A percentile compares a stretch with the other conserved stretches of the same genome.
phyloP scores from a whole-genome alignment of 92 coral and sea anemone genomes.

The Chrysogorgia sp. region DNA sequence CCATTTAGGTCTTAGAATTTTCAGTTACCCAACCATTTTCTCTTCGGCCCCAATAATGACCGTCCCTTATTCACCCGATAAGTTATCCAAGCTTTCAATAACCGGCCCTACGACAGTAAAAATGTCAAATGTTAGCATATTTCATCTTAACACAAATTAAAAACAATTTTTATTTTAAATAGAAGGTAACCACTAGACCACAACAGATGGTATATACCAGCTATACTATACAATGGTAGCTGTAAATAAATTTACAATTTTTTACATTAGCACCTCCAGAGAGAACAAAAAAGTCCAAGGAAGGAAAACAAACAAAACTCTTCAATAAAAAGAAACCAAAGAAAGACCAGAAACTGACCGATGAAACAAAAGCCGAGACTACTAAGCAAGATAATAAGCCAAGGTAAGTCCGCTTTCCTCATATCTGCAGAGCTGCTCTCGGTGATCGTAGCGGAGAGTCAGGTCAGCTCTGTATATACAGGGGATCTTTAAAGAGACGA shows the following conservation, averaged over 20 bases:
- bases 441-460: constrained; percentile 23
- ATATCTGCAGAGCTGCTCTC: too few species aligned
- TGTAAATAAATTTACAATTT: neutral
- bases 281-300: constrained; percentile 62
- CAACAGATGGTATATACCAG: neutral
- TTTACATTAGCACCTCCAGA: constrained; percentile 68
- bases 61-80: too few species aligned
- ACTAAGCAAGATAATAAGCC: constrained; percentile 10
- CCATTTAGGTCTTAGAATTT: too few species aligned
- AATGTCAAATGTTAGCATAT: too few species aligned
- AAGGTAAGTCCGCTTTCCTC: constrained; percentile 33
- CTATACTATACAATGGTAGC: neutral
- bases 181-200: too few species aligned
- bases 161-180: neutral
- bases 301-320: constrained; percentile 81
- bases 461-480: neutral
- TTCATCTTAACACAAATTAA: neutral
- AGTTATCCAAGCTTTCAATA: too few species aligned
- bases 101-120: too few species aligned
- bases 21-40: too few species aligned
- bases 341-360: constrained; percentile 29
- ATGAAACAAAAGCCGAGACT: constrained; percentile 22
- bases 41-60: too few species aligned
- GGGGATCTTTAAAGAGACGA: too few species aligned
- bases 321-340: constrained; percentile 51